These are phyloP conservation scores for Diplodus puntazzo DNA, from an alignment of 2,797 vertebrate genomes.

Conservation along the genomic window DNA sequence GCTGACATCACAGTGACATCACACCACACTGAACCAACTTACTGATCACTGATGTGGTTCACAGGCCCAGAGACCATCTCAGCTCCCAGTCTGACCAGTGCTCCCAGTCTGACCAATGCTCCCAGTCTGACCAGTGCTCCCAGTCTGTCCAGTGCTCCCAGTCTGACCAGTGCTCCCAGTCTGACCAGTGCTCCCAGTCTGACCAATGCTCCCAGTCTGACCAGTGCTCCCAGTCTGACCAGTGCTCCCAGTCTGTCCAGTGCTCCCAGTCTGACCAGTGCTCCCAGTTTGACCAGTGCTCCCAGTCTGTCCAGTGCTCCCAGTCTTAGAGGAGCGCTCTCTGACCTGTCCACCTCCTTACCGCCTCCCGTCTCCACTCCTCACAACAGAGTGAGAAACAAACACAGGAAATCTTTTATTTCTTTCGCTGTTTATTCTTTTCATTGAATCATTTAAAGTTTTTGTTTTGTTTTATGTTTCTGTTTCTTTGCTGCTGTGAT, in stretches of 20 bases:
- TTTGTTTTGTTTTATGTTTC: not conserved
- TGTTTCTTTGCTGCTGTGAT: not conserved
- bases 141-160: too few relatives aligned
- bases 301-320: too few relatives aligned
- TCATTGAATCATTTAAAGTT: accelerated
- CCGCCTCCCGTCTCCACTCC: not conserved
- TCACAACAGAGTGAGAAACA: conserved; percentile 21
- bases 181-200: too few relatives aligned
- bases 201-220: too few relatives aligned
- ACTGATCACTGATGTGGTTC: conserved; percentile 8
- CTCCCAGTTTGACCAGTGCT: too few relatives aligned
- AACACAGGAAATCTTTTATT: too few relatives aligned
- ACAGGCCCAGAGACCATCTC: conserved; percentile 31
- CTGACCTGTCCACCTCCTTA: not conserved
- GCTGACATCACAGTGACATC: conserved; percentile 23
- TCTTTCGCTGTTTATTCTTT: not conserved
- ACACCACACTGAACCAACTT: not conserved
- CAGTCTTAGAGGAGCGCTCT: conserved; percentile 3
- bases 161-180: too few relatives aligned
- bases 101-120: too few relatives aligned
- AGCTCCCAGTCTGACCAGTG: not conserved
- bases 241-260: too few relatives aligned
- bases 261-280: not conserved
- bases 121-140: too few relatives aligned
- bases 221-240: too few relatives aligned